Evolutionary conservation across 2,888 invertebrate genomes (phyloP), one percentile per base, ranked within the genome.

Genomic region (Lepas anatifera): DNA sequence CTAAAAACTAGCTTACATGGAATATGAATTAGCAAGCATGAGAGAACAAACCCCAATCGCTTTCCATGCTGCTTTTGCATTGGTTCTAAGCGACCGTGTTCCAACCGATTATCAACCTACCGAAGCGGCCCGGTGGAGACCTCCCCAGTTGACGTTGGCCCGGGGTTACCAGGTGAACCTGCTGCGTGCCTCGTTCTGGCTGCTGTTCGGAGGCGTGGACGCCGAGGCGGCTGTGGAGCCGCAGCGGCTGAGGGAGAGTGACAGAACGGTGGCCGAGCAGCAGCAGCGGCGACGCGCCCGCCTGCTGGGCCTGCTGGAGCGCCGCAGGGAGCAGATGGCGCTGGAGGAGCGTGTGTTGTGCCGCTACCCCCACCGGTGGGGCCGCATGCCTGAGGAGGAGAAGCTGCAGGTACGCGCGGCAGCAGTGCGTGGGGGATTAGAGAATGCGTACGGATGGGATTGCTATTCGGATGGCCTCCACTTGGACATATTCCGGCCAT

Each of bases 161-260:
- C n/a, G n/a, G n/a, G n/a, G n/a, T n/a, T n/a, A n/a, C n/a, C 58
- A 58, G 58, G 58, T 58, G 58, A 58, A 58, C 58, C 32, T 58
- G 58, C 32, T 58, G 32, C 58, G 58, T 35, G 29, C 58, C 35
- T 58, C 58, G 16, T 58, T 58, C 58, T 58, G 58, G 58, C 18
- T 32, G 35, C 10, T 58, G 58, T 58, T 35, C 58, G 58, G 58
- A 32, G 13, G 22, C 32, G 35, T 29, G 32, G 58, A 58, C 18
- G 58, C 16, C 18, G 58, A 32, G 22, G 58, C 2, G 11, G 35
- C 22, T 10, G n/a, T n/a, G n/a, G 58, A 58, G 58, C 32, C 58
- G 58, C 58, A 58, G 22, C 32, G 58, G 6, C 32, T 58, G 58
- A 32, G 58, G 32, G 58, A 58, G 29, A 35, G 32, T 2, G 58